Conservation (phyloP, 2,888 invertebrate species). For the Drosophila eohydei region DNA sequence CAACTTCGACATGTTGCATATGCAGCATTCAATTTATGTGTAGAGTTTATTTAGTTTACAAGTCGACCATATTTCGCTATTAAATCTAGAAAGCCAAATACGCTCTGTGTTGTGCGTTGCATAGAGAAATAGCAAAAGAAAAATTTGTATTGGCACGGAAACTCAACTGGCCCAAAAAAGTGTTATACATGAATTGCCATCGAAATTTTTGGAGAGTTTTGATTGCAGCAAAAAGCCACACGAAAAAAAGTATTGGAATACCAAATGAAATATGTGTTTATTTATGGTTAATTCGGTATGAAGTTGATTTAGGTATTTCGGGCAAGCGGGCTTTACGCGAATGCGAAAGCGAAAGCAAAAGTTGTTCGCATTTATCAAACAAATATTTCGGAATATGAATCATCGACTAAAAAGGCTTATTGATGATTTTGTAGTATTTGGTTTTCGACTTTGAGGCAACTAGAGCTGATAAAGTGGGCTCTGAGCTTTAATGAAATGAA, state of each 20-base stretch:
- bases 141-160: constrained; percentile 13
- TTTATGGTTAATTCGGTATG: constrained; percentile 16
- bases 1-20: not conserved
- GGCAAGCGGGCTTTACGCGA: not conserved
- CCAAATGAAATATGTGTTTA: constrained; percentile 18
- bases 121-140: constrained; percentile 1
- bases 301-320: constrained; percentile 9
- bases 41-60: constrained; percentile 12
- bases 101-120: not conserved
- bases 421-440: not conserved
- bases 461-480: not conserved
- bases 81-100: not conserved
- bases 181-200: constrained; percentile 13
- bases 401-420: not conserved
- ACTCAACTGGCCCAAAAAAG: constrained; percentile 23
- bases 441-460: not conserved
- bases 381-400: not conserved
- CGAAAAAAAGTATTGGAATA: constrained; percentile 1
- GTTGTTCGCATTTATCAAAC: not conserved
- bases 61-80: not conserved
- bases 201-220: constrained; percentile 10
- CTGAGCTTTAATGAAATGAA: not conserved
- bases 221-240: constrained; percentile 6
- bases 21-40: constrained; percentile 6
- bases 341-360: constrained; percentile 1